Conservation (phyloP, 2,113 vertebrate species). For the Syngnathus floridae region DNA sequence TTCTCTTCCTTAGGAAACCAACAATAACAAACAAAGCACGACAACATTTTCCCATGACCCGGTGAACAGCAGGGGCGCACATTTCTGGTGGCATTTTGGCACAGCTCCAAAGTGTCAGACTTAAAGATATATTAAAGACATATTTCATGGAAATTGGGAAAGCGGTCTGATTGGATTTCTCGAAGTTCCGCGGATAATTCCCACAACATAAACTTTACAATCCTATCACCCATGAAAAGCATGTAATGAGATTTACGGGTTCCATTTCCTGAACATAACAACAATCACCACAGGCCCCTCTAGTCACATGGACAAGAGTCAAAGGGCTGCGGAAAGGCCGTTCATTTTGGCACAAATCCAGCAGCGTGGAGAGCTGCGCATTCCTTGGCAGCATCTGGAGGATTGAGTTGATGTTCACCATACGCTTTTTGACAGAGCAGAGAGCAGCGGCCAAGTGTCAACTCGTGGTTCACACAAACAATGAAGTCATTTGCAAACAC, state of each 20-base stretch:
- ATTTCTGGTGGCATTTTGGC: constrained; percentile 18
- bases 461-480: constrained; percentile 29
- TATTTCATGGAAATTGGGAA: background rate
- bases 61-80: constrained; percentile 11
- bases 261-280: constrained; percentile 16
- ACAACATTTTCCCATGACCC: constrained; percentile 46
- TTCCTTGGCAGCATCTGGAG: constrained; percentile 57
- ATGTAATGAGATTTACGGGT: background rate
- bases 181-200: background rate
- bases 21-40: constrained; percentile 14
- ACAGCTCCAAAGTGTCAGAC: constrained; percentile 2
- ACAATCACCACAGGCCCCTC: constrained; percentile 8
- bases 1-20: constrained; percentile 8
- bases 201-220: background rate
- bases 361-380: constrained; percentile 35
- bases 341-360: constrained; percentile 43
- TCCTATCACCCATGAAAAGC: background rate
- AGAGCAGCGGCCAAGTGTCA: constrained; percentile 35
- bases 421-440: constrained; percentile 30
- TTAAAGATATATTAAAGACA: constrained; percentile 9
- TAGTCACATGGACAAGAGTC: constrained; percentile 17
- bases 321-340: constrained; percentile 33
- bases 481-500: constrained; percentile 21
- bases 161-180: background rate
- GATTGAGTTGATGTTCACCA: constrained; percentile 50